A percentile compares a stretch with the other conserved stretches of the same genome.
phyloP scores from a whole-genome alignment of 2,888 invertebrate species.

The Caenorhabditis macrosperma region DNA sequence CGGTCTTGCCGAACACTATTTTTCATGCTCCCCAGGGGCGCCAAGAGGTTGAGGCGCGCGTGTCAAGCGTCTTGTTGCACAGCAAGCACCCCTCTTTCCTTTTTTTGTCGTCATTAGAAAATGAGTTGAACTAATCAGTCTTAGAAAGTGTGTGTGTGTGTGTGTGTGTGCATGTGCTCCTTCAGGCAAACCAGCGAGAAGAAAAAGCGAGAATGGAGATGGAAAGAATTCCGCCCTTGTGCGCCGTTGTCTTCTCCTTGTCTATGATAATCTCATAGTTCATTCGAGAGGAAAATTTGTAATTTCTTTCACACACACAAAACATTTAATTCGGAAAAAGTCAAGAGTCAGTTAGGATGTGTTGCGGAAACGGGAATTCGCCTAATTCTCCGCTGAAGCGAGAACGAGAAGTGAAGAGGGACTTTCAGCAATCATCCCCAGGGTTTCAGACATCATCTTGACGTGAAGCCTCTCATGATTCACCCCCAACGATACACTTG shows the following conservation, averaged over 20 bases:
- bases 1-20: conserved; percentile 30
- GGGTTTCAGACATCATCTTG: too few relatives aligned
- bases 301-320: background rate
- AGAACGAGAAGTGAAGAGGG: too few relatives aligned
- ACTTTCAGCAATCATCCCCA: too few relatives aligned
- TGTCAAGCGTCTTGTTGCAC: conserved; percentile 40
- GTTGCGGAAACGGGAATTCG: conserved; percentile 8
- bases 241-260: background rate
- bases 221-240: conserved; percentile 22
- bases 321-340: background rate
- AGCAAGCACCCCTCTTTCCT: conserved; percentile 22
- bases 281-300: conserved; percentile 35
- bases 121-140: conserved; percentile 56
- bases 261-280: conserved; percentile 10
- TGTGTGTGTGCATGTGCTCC: conserved; percentile 6
- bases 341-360: background rate
- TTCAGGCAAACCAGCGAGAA: conserved; percentile 10
- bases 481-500: too few relatives aligned
- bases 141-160: conserved; percentile 18
- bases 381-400: too few relatives aligned
- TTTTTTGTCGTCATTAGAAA: conserved; percentile 42
- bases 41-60: conserved; percentile 42
- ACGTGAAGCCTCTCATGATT: too few relatives aligned
- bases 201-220: background rate
- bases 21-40: conserved; percentile 45